phyloP scores from a whole-genome alignment of 2,113 vertebrate genomes.

The Puma concolor region DNA sequence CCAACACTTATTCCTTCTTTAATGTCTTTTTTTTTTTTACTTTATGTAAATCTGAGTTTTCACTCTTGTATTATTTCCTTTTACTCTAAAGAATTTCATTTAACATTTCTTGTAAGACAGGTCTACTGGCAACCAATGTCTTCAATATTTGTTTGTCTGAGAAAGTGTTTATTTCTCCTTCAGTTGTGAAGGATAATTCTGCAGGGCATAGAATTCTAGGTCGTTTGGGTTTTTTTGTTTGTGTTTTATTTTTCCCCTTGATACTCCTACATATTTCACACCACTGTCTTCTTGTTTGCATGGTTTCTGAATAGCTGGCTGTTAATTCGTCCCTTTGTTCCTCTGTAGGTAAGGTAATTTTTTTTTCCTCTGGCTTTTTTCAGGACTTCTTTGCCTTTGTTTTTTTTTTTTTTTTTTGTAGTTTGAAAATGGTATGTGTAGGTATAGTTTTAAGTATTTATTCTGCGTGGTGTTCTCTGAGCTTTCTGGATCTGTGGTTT shows the following conservation, averaged over 20 bases:
- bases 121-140: not conserved
- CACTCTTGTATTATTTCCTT: not conserved
- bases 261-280: not conserved
- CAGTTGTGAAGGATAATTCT: not conserved
- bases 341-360: not conserved
- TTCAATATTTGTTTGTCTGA: not conserved
- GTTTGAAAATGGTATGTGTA: not conserved
- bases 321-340: not conserved
- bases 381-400: not conserved
- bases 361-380: not conserved
- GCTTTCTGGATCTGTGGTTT: not conserved
- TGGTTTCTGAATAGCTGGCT: not conserved
- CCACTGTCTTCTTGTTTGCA: not conserved
- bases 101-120: not conserved
- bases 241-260: too few relatives aligned
- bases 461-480: not conserved
- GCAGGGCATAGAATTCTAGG: not conserved
- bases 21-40: not conserved
- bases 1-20: not conserved
- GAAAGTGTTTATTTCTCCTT: not conserved
- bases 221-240: not conserved
- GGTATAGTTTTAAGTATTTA: not conserved
- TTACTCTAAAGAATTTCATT: not conserved
- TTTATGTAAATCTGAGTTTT: not conserved
- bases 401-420: not conserved